Base-by-base conservation (phyloP, 2,888 invertebrate genomes). In the Machimus atricapillus region DNA sequence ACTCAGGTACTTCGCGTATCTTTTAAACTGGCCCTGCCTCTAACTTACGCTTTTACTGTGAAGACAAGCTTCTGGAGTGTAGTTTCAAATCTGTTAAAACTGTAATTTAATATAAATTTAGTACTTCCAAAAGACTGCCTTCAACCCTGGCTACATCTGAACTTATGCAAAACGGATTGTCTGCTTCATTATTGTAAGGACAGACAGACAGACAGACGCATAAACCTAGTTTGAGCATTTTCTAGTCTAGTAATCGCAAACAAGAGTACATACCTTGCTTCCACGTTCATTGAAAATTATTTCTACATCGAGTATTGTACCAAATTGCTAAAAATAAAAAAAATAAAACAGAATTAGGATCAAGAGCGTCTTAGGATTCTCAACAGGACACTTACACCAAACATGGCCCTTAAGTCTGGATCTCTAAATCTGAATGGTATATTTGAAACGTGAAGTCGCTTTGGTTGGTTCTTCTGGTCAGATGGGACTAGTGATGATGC, bases 241-340 rank as follows among this genome's bases (percentile, higher is more conserved):
- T 43, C 76, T 52, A 82, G 40, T 40, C 58, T 77, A 83, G 34
- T 58, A 56, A 87, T 73, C 73, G 27, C 86, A 46, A 87, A 88
- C 86, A 89, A 89, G 82, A 89, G 56, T 31, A 93, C 97, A 96
- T 96, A 99, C 99, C 98, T 99, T 99, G 91, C 99, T 99, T 93
- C 99, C 99, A 91, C 99, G 95, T 94, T 99, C 99, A 94, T 99
- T 99, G 95, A 99, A 99, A 93, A 99, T 99, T 92, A 99, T 99
- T 96, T 99, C 99, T 94, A 99, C 99, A 94, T 99, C 99, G 93
- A 99, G 95, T 93, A 99, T 99, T 92, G 97, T 96, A 93, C 99
- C 99, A 94, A 97, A 99, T 96, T 98, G 98, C 98, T 98, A 95
- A 92, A 96, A 46, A 46, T 46, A 16, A 46, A 95, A 93, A 93